phyloP scores from a whole-genome alignment of 1,140 invertebrate species.

The Sycophaga agraensis region DNA sequence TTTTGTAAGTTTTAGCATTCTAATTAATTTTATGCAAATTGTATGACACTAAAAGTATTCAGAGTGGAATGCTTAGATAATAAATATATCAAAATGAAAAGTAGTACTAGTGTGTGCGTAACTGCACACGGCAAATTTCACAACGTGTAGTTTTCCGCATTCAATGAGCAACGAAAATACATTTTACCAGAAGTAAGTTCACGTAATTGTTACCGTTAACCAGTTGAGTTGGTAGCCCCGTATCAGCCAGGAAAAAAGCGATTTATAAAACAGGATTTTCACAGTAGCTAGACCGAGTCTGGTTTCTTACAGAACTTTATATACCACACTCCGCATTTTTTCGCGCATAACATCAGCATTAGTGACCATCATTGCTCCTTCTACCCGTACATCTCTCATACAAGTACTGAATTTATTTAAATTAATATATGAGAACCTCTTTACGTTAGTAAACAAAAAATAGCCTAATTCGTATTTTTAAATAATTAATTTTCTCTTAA shows the following conservation, averaged over 20 bases:
- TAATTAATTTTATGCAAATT: too few species aligned
- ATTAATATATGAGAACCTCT: background rate
- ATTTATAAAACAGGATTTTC: conserved; percentile 22
- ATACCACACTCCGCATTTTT: background rate
- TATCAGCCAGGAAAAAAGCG: background rate
- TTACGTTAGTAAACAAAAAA: too few species aligned
- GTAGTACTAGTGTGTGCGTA: too few species aligned
- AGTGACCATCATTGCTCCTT: background rate
- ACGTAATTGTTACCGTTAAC: conserved; percentile 22
- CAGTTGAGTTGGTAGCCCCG: background rate
- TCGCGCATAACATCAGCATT: background rate
- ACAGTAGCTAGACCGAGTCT: background rate
- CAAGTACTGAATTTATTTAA: background rate
- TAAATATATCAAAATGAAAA: too few species aligned
- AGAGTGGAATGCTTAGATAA: too few species aligned
- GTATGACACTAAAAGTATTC: too few species aligned
- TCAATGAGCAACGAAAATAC: background rate
- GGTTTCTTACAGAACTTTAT: conserved; percentile 3
- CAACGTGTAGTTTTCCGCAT: background rate
- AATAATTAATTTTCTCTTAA: too few species aligned
- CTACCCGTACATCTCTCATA: background rate
- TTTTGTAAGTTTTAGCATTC: too few species aligned
- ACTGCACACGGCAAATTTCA: too few species aligned
- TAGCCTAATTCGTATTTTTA: too few species aligned
- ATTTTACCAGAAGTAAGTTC: conserved; percentile 12